phyloP scores from a whole-genome alignment of 1,140 invertebrate species.

The Ephestia elutella region DNA sequence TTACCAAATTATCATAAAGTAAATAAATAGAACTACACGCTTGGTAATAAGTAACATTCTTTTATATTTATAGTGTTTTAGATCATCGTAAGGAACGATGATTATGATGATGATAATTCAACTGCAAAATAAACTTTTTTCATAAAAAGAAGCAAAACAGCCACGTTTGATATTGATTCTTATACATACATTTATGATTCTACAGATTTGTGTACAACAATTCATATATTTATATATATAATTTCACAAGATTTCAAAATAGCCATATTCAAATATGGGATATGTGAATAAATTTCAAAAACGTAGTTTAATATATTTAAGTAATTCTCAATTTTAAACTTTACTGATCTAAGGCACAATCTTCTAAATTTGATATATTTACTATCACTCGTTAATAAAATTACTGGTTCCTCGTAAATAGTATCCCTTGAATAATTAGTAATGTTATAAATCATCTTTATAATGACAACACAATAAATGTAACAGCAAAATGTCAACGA shows the following conservation, averaged over 20 bases:
- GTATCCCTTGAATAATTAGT: slow-evolving; percentile 40
- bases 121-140: slow-evolving; percentile 66
- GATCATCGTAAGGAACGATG: slow-evolving; percentile 47
- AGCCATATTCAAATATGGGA: slow-evolving; percentile 50
- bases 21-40: slow-evolving; percentile 71
- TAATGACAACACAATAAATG: slow-evolving; percentile 59
- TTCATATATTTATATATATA: slow-evolving; percentile 20
- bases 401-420: slow-evolving; percentile 42
- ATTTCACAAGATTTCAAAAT: slow-evolving; percentile 49
- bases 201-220: slow-evolving; percentile 44
- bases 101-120: slow-evolving; percentile 47
- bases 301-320: slow-evolving; percentile 29
- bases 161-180: slow-evolving; percentile 54
- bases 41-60: slow-evolving; percentile 66
- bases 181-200: slow-evolving; percentile 32
- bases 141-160: slow-evolving; percentile 68
- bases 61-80: slow-evolving; percentile 41
- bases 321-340: slow-evolving; percentile 37
- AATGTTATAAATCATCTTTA: slow-evolving; percentile 47
- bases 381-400: slow-evolving; percentile 56
- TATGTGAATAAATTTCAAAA: slow-evolving; percentile 46
- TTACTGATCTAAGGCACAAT: slow-evolving; percentile 71
- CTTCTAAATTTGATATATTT: slow-evolving; percentile 63
- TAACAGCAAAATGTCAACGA: slow-evolving; percentile 69
- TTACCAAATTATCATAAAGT: slow-evolving; percentile 71